Conservation (phyloP, 2,888 invertebrate genomes). For the Ptychoptera albimana region DNA sequence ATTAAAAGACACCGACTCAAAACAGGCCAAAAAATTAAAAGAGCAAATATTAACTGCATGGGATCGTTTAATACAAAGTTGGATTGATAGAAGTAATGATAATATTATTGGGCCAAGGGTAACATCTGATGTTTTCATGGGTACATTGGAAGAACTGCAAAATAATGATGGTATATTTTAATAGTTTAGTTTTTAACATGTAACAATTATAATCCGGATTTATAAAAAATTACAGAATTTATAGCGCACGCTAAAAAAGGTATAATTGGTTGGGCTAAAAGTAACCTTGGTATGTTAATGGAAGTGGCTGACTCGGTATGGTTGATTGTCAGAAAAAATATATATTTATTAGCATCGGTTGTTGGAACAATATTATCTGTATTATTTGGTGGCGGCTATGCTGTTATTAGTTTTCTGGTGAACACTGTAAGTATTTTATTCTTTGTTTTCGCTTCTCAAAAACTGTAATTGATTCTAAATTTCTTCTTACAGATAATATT, state of each 20-base stretch:
- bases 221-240: not conserved
- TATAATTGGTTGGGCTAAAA: constrained; percentile 66
- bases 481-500: constrained; percentile 67
- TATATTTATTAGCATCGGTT: constrained; percentile 69
- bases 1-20: constrained; percentile 62
- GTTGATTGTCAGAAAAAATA: constrained; percentile 83
- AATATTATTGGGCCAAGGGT: constrained; percentile 53
- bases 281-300: constrained; percentile 77
- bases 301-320: constrained; percentile 77
- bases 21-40: constrained; percentile 68
- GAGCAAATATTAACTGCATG: constrained; percentile 80
- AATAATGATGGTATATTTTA: constrained; percentile 49
- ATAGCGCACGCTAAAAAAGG: constrained; percentile 31
- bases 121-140: constrained; percentile 51
- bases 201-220: not conserved
- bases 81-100: constrained; percentile 57
- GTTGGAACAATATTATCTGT: constrained; percentile 77
- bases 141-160: constrained; percentile 52
- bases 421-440: constrained; percentile 45
- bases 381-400: constrained; percentile 77
- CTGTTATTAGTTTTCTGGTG: constrained; percentile 71
- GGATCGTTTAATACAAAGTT: constrained; percentile 86
- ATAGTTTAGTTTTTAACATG: not conserved
- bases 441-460: constrained; percentile 2
- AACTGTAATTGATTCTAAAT: constrained; percentile 1